A percentile compares a stretch with the other conserved stretches of the same genome.
phyloP scores from a whole-genome alignment of 1,140 invertebrate genomes.

The Rhagoletis zephyria region DNA sequence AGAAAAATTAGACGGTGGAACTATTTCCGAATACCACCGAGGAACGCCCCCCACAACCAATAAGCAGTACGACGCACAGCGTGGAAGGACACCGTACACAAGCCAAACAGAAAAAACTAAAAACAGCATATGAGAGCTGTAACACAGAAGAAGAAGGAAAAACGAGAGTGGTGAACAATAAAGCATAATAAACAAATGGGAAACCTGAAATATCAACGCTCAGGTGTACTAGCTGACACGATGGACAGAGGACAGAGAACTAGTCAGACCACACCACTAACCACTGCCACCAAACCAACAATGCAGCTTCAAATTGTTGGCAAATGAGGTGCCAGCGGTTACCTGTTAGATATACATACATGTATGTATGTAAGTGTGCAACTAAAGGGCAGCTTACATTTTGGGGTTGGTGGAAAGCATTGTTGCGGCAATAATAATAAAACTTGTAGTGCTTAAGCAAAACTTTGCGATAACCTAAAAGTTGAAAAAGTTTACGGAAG shows the following conservation, averaged over 20 bases:
- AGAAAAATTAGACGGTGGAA: neutral
- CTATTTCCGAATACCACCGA: too few species aligned
- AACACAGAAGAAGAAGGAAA: neutral
- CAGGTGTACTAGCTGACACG: neutral
- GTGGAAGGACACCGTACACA: neutral
- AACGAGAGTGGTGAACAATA: neutral
- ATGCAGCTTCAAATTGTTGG: neutral
- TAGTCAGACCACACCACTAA: neutral
- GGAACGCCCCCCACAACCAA: neutral
- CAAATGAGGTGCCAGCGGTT: slow-evolving; percentile 16
- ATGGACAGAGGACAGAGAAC: neutral
- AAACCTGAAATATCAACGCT: neutral
- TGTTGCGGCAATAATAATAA: slow-evolving; percentile 35
- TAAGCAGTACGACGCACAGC: neutral
- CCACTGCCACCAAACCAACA: neutral
- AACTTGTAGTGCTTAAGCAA: slow-evolving; percentile 25
- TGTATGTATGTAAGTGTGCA: neutral
- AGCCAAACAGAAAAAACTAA: neutral
- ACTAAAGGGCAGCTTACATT: neutral
- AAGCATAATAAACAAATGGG: slow-evolving; percentile 10
- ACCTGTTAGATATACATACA: neutral
- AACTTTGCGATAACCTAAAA: slow-evolving; percentile 52
- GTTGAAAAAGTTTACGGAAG: slow-evolving; percentile 33
- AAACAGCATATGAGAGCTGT: neutral
- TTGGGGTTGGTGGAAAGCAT: neutral